Evolutionary conservation across 2,113 vertebrate genomes (phyloP), one percentile per base, ranked within the genome.

Genomic region (Ailuropoda melanoleuca): DNA sequence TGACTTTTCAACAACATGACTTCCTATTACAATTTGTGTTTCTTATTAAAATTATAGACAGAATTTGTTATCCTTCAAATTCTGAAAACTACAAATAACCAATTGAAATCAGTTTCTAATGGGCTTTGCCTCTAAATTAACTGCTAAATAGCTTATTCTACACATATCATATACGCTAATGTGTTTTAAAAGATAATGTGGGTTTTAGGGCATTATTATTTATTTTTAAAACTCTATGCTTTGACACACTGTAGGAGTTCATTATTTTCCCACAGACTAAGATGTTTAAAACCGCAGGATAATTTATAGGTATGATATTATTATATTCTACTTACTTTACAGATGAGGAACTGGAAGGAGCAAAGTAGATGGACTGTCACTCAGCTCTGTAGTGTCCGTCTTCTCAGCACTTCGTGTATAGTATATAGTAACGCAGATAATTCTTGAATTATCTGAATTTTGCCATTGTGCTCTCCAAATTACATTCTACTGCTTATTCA

Each of bases 401-500:
- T 90, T 74, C 31, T 92, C 24, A 50, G 24, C 6, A 56, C 14
- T 50, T 90, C 95, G 88, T 53, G 34, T 19, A 39, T 12, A 81
- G 4, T 37, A 66, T 48, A 3, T 74, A 55, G 9, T 68, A 82
- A 82, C 62, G 90, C 39, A 94, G 24, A 53, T 87, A 95, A 84
- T 56, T 95, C 68, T 93, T 93, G 31, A 74, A 77, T 70, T 43
- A 43, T 43, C 43, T 43, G 43, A 43, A 43, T 43, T 43, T 58
- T 92, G 19, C 26, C 39, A 91, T 43, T 77, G 4, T 77, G 12
- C 5, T 60, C 12, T 86, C 3, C 17, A 97, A 95, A 91, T 89
- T 95, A 72, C 11, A 62, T 85, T 81, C 70, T 88, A 37, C 18
- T 97, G n/a, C 34, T 72, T 94, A 64, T 50, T 83, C n/a, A 80